These are phyloP conservation scores for Megathymus violae DNA, from an alignment of 1,140 invertebrate species.

Conservation along the genomic window DNA sequence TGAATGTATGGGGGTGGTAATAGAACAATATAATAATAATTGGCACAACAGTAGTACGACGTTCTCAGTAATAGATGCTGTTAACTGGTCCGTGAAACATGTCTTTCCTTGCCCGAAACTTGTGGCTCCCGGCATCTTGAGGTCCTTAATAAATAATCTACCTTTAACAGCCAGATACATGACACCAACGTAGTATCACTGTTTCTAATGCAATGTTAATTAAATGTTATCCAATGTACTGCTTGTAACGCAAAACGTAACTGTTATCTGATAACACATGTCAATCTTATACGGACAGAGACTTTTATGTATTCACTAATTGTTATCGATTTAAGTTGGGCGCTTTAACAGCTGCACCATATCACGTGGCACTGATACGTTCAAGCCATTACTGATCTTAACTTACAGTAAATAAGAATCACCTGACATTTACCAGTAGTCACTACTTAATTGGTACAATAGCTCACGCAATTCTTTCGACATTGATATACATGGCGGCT, in stretches of 20 bases:
- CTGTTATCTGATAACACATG: constrained; percentile 14
- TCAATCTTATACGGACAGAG: constrained; percentile 8
- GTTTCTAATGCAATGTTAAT: not conserved
- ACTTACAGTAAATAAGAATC: not conserved
- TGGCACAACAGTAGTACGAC: too few species aligned
- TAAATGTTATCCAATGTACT: not conserved
- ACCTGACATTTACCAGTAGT: not conserved
- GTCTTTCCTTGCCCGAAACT: too few species aligned
- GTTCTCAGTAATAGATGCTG: too few species aligned
- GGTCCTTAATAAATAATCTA: too few species aligned
- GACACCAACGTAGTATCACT: too few species aligned
- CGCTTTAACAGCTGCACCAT: constrained; percentile 5
- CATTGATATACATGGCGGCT: constrained; percentile 19
- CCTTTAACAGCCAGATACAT: too few species aligned
- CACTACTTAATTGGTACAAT: constrained; percentile 1
- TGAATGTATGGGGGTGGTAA: too few species aligned
- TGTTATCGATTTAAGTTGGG: not conserved
- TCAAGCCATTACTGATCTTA: constrained; percentile 3
- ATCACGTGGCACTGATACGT: not conserved
- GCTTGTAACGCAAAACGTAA: not conserved
- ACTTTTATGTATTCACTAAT: not conserved
- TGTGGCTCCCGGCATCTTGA: too few species aligned
- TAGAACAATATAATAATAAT: too few species aligned
- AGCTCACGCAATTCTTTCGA: constrained; percentile 16
- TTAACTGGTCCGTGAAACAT: too few species aligned